Base-by-base conservation (phyloP, 2,797 vertebrate genomes). In the Carcharodon carcharias region DNA sequence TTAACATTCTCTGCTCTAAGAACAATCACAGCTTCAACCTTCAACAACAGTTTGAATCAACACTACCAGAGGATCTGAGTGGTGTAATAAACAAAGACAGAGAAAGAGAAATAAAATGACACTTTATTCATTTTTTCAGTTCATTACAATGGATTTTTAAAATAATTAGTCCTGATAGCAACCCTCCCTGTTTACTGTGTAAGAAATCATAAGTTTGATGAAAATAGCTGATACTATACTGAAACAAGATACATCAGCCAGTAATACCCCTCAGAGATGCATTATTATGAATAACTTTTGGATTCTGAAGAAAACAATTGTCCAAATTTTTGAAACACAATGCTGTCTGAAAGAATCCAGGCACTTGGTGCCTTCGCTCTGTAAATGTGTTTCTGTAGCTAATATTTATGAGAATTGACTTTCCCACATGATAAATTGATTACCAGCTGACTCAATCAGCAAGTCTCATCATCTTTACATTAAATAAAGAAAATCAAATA, bases 291-390 rank as follows among this genome's bases (percentile, higher is more conserved):
- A 87, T 82, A 82, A 82, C n/a, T 87, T 26, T 87, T 80, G 16
- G 9, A 40, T 80, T 35, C n/a, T 40, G n/a, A 40, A 80, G 0
- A 40, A 69, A 35, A 80, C n/a, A 80, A 80, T 80, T 26, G 14
- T 80, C 77, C n/a, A 80, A 80, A n/a, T 80, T 80, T 89, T 31
- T 89, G 87, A 89, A 89, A 89, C 3, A 89, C 87, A 89, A 8
- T 85, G 18, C 14, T 56, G 1, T 16, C 56, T 18, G 31, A 91
- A 61, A 91, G 56, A 58, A 91, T 61, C 82, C 82, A 85, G 18
- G 82, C 21, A 58, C 28, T 31, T 61, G 12, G 31, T 91, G 45
- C 4, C 45, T 21, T 88, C 28, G 12, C 12, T 3, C 50, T 12
- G 26, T 56, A 87, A 87, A 87, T 54, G 26, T 87, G 50, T 61